Evolutionary conservation across 2,113 vertebrate species (phyloP), one percentile per base, ranked within the genome.

Genomic region (Xyliphius kryptos): DNA sequence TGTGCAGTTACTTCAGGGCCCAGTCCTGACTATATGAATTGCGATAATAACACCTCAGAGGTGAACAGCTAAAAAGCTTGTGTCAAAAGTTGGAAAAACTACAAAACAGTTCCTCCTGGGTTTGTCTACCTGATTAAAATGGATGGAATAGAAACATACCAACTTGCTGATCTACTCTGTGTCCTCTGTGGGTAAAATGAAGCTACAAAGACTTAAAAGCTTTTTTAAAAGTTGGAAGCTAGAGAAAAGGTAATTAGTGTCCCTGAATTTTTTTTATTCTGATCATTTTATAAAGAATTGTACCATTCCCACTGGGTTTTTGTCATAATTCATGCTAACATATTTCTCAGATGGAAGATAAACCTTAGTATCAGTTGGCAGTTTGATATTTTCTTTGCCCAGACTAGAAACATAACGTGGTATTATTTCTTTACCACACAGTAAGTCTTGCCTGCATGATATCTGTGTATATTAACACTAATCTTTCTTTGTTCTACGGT

Each of bases 191-290:
- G n/a, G n/a, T n/a, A n/a, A n/a, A n/a, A n/a, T n/a, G 36, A 38
- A 56, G 74, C 74, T 78, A 76, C 76, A 77, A 77, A 79, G 75
- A 74, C 73, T 79, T 76, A 69, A 74, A 76, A 79, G 73, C 75
- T 69, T 68, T 67, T 36, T 63, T 57, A n/a, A 63, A 70, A 77
- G 67, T 80, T 74, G 72, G 72, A 77, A 70, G 67, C 70, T 44
- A 68, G 65, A 55, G 21, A 71, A 74, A 73, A 68, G 53, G 54
- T 77, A 62, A 76, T 79, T 77, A 77, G 68, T 61, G 66, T 56
- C 67, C 68, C 66, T 64, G 43, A 67, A 47, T 67, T 52, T 56
- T 22, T 70, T 63, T 37, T 19, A 43, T 51, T 70, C 49, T 61
- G 19, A 54, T 73, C 46, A 53, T 67, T 73, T 66, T 46, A 57